A percentile compares a stretch with the other conserved stretches of the same genome.
Conservation (phyloP, 2,888 invertebrate species). For the Heliconius erato region DNA sequence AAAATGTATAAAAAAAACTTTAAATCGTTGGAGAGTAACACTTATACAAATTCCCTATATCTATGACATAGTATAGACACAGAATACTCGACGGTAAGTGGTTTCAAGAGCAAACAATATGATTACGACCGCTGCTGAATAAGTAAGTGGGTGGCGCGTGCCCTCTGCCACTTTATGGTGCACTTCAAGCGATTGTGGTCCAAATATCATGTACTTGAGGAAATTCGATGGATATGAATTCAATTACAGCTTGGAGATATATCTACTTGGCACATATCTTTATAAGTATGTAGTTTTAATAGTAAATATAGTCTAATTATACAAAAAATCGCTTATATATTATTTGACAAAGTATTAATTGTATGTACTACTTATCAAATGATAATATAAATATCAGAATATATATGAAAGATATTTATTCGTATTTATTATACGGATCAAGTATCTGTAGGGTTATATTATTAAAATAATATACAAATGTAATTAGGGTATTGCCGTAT, state of each 20-base stretch:
- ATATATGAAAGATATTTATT: no score
- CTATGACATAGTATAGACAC: conserved; percentile 7
- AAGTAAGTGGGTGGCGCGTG: conserved; percentile 50
- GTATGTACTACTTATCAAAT: no score
- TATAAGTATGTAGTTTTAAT: background rate
- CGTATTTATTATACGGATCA: no score
- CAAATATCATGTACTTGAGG: background rate
- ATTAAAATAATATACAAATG: no score
- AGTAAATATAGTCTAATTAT: no score
- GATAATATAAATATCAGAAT: no score
- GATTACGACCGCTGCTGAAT: conserved; percentile 48
- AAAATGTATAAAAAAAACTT: no score
- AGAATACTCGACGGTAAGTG: conserved; percentile 45
- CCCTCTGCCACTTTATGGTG: conserved; percentile 39
- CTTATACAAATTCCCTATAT: no score
- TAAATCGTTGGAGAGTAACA: no score
- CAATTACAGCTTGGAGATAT: background rate
- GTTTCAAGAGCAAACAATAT: conserved; percentile 50
- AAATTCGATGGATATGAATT: background rate
- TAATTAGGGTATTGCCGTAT: background rate
- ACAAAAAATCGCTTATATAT: no score
- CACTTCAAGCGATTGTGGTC: conserved; percentile 20
- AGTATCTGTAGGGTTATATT: no score
- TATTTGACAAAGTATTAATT: no score
- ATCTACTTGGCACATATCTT: background rate